Evolutionary conservation across 2,888 invertebrate species (phyloP).

Genomic region (Melipona bicolor): DNA sequence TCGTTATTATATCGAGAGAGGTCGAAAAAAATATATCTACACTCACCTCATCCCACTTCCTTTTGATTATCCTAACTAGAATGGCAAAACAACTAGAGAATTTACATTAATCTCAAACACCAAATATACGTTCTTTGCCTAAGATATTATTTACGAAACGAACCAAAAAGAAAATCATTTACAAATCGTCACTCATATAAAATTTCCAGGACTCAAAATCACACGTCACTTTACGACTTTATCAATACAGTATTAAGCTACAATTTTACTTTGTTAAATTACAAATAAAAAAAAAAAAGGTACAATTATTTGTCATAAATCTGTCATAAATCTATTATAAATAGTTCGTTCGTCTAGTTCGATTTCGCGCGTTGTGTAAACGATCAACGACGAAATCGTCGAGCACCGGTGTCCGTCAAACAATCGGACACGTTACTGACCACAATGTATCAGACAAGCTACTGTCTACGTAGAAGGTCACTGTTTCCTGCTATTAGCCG

Average conservation of each 20-base stretch:
- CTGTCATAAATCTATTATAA: background rate
- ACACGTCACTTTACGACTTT: background rate
- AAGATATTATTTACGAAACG: background rate
- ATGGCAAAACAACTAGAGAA: background rate
- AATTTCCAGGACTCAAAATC: background rate
- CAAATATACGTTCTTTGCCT: background rate
- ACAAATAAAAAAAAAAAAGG: background rate
- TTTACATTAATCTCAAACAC: background rate
- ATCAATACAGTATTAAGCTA: background rate
- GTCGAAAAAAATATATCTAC: background rate
- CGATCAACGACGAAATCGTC: background rate
- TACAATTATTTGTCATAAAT: background rate
- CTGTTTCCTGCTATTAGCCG: conserved; percentile 70
- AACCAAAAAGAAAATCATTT: background rate
- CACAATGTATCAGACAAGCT: conserved; percentile 37
- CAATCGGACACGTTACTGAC: conserved; percentile 60
- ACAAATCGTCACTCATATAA: background rate
- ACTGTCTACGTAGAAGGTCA: conserved; percentile 61
- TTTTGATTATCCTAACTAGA: background rate
- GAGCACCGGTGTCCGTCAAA: conserved; percentile 15
- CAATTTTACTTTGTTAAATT: background rate
- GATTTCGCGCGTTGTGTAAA: background rate
- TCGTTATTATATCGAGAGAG: background rate
- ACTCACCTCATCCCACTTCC: conserved; percentile 42
- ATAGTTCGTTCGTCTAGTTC: background rate